These are phyloP conservation scores for Euspilapteryx auroguttella DNA, from an alignment of 2,888 invertebrate species.

Conservation along the genomic window DNA sequence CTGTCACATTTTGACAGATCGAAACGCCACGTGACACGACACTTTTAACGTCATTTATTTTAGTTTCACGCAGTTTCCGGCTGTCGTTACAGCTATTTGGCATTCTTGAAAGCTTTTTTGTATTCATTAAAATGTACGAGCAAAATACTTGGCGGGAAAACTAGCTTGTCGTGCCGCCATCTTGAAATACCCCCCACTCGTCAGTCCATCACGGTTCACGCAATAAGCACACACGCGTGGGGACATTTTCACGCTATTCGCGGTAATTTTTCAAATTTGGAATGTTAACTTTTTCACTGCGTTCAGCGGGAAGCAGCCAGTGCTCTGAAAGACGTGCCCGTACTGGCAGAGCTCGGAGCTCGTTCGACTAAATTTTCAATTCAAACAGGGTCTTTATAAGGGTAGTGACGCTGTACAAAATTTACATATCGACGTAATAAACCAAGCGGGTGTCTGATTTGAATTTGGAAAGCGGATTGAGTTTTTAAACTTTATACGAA, in stretches of 20 bases:
- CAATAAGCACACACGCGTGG: neutral
- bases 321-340: conserved; percentile 54
- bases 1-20: conserved; percentile 43
- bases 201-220: neutral
- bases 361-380: conserved; percentile 59
- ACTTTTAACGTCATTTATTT: too few relatives aligned
- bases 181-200: too few relatives aligned
- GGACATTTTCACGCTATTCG: conserved; percentile 6
- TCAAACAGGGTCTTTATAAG: conserved; percentile 60
- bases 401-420: conserved; percentile 58
- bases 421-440: conserved; percentile 62
- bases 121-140: too few relatives aligned
- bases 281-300: conserved; percentile 1
- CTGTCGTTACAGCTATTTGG: too few relatives aligned
- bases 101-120: too few relatives aligned
- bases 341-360: conserved; percentile 48
- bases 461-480: conserved; percentile 36
- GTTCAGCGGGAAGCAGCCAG: conserved; percentile 36
- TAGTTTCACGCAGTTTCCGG: too few relatives aligned
- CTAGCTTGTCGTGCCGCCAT: too few relatives aligned
- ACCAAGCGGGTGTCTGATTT: conserved; percentile 48
- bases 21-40: conserved; percentile 29
- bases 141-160: too few relatives aligned
- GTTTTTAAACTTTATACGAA: too few relatives aligned
- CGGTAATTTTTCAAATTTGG: conserved; percentile 1